Percentiles rank a stretch among this genome's conserved stretches.
These are phyloP conservation scores for Drymonia ruficornis DNA, from an alignment of 2,888 invertebrate genomes.

Conservation along the genomic window DNA sequence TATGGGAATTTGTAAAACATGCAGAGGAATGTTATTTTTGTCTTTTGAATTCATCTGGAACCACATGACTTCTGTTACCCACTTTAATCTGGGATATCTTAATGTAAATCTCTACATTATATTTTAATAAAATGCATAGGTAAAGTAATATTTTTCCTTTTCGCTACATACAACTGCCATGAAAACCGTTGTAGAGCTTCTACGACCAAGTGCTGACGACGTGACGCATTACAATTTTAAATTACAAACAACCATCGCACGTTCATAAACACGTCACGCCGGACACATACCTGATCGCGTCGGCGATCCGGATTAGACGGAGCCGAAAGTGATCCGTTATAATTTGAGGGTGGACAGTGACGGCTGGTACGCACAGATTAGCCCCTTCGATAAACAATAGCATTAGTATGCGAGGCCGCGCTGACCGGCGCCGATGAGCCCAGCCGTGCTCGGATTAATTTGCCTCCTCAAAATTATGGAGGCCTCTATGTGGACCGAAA, in stretches of 20 bases:
- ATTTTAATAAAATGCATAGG: too few species aligned
- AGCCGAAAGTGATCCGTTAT: conserved; percentile 82
- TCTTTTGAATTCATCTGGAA: too few species aligned
- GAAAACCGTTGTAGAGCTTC: too few species aligned
- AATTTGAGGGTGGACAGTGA: conserved; percentile 80
- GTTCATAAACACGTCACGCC: conserved; percentile 3
- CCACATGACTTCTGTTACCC: too few species aligned
- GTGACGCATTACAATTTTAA: not conserved
- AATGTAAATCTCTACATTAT: too few species aligned
- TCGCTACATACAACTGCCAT: too few species aligned
- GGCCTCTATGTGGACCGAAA: conserved; percentile 62
- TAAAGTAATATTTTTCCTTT: too few species aligned
- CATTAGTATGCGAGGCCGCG: conserved; percentile 84
- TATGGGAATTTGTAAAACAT: too few species aligned
- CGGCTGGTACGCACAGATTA: conserved; percentile 84
- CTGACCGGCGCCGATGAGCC: conserved; percentile 80
- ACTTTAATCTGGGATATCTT: too few species aligned
- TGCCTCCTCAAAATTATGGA: conserved; percentile 81
- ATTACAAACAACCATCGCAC: not conserved
- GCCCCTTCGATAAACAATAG: conserved; percentile 84
- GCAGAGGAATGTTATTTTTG: too few species aligned
- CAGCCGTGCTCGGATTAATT: conserved; percentile 82
- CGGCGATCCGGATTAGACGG: conserved; percentile 69
- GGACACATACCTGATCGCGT: conserved; percentile 52
- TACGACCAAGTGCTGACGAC: conserved; percentile 9